Base-by-base conservation (phyloP, 2,113 vertebrate species). In the Erythrolamprus reginae region DNA sequence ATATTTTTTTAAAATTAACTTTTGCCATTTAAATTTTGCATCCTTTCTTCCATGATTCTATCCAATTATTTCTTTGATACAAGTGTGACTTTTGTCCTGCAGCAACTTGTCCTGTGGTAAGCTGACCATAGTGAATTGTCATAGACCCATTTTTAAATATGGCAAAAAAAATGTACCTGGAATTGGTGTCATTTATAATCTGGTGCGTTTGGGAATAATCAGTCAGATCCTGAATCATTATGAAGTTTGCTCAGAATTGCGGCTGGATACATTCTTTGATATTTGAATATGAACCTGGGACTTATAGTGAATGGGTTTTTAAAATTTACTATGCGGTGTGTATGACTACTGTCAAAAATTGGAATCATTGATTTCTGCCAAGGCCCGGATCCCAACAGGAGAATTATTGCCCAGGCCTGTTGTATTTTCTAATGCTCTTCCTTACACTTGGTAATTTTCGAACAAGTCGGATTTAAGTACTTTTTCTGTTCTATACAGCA, bases 241-340 rank as follows among this genome's bases (percentile, higher is more conserved):
- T 26, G 70, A 38, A 26, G 70, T 55, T 85, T 93, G 86, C 87
- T 92, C 83, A 89, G 55, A 92, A 92, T 7, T 45, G 90, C 90
- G 94, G 56, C 10, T 45, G 26, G 10, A 19, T n/a, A 47, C 83
- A 33, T 42, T 38, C 24, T 10, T n/a, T 82, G 88, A 90, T 58
- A 77, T 58, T 77, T 0, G 19, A 10, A 52, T 50, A 52, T 23
- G 21, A 10, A 17, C 45, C 17, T 50, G 4, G 28, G 9, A 21
- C 24, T 70, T 28, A 52, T 4, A 47, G 26, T 47, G 24, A 70
- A 26, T 42, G 23, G n/a, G 6, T 50, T 83, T 61, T 65, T 10
- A 38, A 61, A 65, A 45, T 10, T 10, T 21, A 23, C 1, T 38
- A 23, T 45, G 38, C 56, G 28, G 33, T 3, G 2, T 26, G 4